These are phyloP conservation scores for Polypedilum vanderplanki DNA, from an alignment of 1,140 invertebrate genomes.

Conservation along the genomic window DNA sequence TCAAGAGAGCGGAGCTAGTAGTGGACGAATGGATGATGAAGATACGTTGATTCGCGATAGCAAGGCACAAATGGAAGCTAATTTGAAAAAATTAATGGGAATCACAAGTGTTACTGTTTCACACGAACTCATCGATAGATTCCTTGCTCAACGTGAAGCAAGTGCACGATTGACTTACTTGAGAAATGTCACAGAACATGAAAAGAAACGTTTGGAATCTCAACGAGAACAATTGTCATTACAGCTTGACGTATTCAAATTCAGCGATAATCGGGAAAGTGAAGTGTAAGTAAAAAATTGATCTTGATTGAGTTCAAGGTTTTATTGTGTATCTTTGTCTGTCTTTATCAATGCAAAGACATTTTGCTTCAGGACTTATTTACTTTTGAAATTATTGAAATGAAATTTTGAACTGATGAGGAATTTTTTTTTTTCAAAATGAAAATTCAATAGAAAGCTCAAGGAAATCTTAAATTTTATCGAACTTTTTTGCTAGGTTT, in stretches of 20 bases:
- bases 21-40: slow-evolving; percentile 33
- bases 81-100: slow-evolving; percentile 63
- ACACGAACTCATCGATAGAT: slow-evolving; percentile 64
- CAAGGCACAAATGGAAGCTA: slow-evolving; percentile 53
- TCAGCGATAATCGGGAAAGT: slow-evolving; percentile 67
- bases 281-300: slow-evolving; percentile 58
- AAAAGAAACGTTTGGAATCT: slow-evolving; percentile 62
- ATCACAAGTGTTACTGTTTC: slow-evolving; percentile 66
- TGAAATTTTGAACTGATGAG: neutral
- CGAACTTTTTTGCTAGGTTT: no score
- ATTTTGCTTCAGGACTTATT: neutral
- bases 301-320: neutral
- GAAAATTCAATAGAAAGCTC: no score
- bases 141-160: slow-evolving; percentile 62
- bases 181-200: slow-evolving; percentile 58
- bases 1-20: slow-evolving; percentile 29
- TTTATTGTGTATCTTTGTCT: neutral
- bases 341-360: neutral
- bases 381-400: neutral
- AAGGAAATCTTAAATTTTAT: no score
- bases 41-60: slow-evolving; percentile 34
- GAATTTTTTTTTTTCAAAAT: no score
- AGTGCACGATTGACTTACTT: slow-evolving; percentile 59
- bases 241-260: slow-evolving; percentile 68
- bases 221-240: slow-evolving; percentile 57